Evolutionary conservation across 2,888 invertebrate species (phyloP).

Genomic region (Buathra laborator): DNA sequence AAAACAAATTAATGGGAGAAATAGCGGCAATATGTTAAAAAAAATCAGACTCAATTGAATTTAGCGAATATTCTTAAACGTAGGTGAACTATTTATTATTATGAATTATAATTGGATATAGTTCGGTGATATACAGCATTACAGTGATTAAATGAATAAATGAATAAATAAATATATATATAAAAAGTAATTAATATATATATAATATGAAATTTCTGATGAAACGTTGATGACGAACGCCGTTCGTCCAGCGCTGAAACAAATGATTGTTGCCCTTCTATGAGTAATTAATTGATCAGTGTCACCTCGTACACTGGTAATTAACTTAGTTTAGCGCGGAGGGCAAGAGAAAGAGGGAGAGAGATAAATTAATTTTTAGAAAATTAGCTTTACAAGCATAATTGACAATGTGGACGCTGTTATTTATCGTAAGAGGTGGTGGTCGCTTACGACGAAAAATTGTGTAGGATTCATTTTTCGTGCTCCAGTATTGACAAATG

Average conservation of each 20-base stretch:
- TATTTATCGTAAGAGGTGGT: slow-evolving; percentile 61
- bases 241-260: slow-evolving; percentile 36
- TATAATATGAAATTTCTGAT: slow-evolving; percentile 51
- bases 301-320: slow-evolving; percentile 21
- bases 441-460: slow-evolving; percentile 59
- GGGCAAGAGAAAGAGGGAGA: slow-evolving; percentile 31
- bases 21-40: background rate
- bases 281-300: slow-evolving; percentile 24
- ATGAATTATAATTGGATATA: slow-evolving; percentile 58
- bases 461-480: slow-evolving; percentile 15
- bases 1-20: slow-evolving; percentile 19
- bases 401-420: slow-evolving; percentile 25
- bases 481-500: background rate
- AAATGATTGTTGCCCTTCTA: slow-evolving; percentile 59
- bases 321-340: slow-evolving; percentile 36
- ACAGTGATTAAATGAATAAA: slow-evolving; percentile 35
- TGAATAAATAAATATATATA: slow-evolving; percentile 42
- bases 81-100: slow-evolving; percentile 64
- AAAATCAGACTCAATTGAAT: slow-evolving; percentile 69
- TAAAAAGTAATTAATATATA: slow-evolving; percentile 17
- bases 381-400: slow-evolving; percentile 40
- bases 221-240: slow-evolving; percentile 54
- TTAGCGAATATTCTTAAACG: slow-evolving; percentile 69
- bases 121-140: slow-evolving; percentile 62
- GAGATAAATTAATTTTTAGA: slow-evolving; percentile 44